Evolutionary conservation across 2,797 vertebrate species (phyloP).

Genomic region (Macroramphosus scolopax): DNA sequence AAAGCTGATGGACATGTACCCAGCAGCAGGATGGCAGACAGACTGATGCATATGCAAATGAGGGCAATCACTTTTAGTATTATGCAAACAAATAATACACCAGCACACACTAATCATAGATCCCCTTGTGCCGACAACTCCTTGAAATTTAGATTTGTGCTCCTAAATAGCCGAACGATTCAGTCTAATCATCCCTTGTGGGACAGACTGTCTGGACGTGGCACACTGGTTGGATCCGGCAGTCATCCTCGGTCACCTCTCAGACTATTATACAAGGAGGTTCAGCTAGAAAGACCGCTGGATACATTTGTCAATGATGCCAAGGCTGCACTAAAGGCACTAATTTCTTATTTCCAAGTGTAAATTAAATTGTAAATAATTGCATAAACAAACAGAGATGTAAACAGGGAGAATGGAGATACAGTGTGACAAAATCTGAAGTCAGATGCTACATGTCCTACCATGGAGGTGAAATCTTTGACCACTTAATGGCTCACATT

Average conservation of each 20-base stretch:
- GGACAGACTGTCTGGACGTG: constrained; percentile 30
- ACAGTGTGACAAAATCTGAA: no score
- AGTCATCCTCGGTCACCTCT: no score
- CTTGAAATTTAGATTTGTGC: constrained; percentile 15
- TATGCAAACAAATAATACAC: constrained; percentile 21
- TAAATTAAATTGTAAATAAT: no score
- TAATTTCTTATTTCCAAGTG: no score
- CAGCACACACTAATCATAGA: neutral
- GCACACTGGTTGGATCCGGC: constrained; percentile 10
- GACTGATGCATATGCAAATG: constrained; percentile 47
- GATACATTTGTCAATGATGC: no score
- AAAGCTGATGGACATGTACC: constrained; percentile 8
- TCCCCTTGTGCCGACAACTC: constrained; percentile 2
- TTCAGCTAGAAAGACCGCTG: no score
- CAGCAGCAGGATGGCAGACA: constrained; percentile 24
- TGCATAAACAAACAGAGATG: no score
- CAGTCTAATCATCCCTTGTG: constrained; percentile 24
- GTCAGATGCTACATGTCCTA: no score
- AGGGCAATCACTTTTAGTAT: constrained; percentile 16
- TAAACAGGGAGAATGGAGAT: no score
- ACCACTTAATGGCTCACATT: no score
- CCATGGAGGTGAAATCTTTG: no score
- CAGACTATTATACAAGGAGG: constrained; percentile 29
- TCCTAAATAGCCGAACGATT: constrained; percentile 54
- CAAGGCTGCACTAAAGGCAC: no score